Evolutionary conservation across 1,140 invertebrate genomes (phyloP), one percentile per base, ranked within the genome.

Genomic region (Batillaria attramentaria): DNA sequence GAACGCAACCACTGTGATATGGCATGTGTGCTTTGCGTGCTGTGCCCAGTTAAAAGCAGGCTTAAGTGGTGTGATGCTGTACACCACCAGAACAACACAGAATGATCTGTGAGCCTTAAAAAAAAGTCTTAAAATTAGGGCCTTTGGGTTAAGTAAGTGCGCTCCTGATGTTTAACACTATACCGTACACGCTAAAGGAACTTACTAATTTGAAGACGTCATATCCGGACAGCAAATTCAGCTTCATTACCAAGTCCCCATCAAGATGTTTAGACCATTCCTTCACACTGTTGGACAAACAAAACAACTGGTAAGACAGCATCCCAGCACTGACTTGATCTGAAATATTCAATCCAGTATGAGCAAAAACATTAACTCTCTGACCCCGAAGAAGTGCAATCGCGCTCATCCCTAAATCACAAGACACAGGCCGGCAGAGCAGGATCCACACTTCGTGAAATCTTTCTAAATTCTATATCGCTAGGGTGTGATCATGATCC

Each of bases 201-300:
- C 70, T 50, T 50, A 72, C 70, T 33, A 13, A 5, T 46, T 46
- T n/a, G 13, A 43, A 0, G 28, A 31, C 70, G 33, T 43, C 24
- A 50, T 43, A 50, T 46, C 70, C 77, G 33, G 33, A n/a, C 41
- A 78, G 39, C 24, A 54, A 2, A 16, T 78, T 28, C 50, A 69
- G 42, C 43, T 37, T 37, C 4, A 3, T 13, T 0, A 57, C 20
- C 16, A 78, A 68, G 3, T 68, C 39, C 10, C 42, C 28, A 24
- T 41, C 37, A 24, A 70, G 35, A 37, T 20, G 20, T 6, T 33
- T 54, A 35, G 66, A 66, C 77, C 77, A 78, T 20, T 46, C 18
- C 68, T 54, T 39, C 24, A 78, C 77, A 33, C 77, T 78, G 43
- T 2, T 18, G 50, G 3, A 46, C 5, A 46, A 37, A 69, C 39